These are phyloP conservation scores for Physeter macrocephalus DNA, from an alignment of 2,113 vertebrate species.

Conservation along the genomic window DNA sequence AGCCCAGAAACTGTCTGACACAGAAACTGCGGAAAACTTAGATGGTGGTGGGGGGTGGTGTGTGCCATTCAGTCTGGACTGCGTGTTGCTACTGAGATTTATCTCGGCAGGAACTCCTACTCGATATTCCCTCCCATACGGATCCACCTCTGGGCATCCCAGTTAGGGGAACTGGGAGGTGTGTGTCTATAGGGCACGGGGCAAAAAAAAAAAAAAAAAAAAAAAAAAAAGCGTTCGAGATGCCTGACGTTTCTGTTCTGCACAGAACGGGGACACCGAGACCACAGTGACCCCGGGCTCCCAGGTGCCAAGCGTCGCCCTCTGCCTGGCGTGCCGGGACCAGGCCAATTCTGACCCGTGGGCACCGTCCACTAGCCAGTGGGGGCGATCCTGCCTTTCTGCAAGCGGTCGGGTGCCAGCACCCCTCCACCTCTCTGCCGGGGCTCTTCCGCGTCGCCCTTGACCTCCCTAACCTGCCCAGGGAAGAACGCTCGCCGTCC, in stretches of 20 bases:
- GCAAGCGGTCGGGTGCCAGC: not conserved
- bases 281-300: not conserved
- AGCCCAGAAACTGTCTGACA: slow-evolving; percentile 81
- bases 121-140: not conserved
- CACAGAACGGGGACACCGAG: not conserved
- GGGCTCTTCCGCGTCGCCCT: not conserved
- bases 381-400: not conserved
- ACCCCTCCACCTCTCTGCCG: not conserved
- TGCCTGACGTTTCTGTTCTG: not conserved
- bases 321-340: not conserved
- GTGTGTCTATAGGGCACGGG: not conserved
- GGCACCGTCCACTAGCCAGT: not conserved
- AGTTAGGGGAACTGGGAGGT: not conserved
- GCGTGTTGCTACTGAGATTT: slow-evolving; percentile 28
- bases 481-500: not conserved
- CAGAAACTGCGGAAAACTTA: not conserved
- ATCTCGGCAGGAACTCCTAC: slow-evolving; percentile 2
- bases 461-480: not conserved
- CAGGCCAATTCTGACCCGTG: not conserved
- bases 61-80: not conserved
- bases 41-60: not conserved
- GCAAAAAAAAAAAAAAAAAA: not conserved
- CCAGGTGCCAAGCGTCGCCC: not conserved
- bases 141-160: not conserved
- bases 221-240: not conserved